Conservation (phyloP, 2,888 invertebrate species). For the Bimastos eiseni region DNA sequence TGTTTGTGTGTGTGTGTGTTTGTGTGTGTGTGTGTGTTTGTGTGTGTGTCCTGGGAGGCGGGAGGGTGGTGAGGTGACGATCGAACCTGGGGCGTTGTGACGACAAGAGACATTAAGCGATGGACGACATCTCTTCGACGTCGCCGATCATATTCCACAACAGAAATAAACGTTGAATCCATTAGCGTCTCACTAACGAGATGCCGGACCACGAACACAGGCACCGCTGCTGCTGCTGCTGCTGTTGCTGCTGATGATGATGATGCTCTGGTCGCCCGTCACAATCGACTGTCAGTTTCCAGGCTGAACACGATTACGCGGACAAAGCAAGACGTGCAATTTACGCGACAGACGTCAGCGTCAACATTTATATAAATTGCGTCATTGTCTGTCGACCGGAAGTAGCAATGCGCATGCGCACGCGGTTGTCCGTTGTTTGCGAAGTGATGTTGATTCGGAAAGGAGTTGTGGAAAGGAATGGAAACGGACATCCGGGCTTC, state of each 20-base stretch:
- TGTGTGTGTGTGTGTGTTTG: too few relatives aligned
- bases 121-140: neutral
- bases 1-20: too few relatives aligned
- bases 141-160: neutral
- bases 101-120: neutral
- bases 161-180: neutral
- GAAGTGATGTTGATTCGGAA: neutral
- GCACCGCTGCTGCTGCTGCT: neutral
- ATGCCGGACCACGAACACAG: neutral
- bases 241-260: neutral
- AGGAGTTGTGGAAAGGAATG: neutral
- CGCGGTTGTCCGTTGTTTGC: neutral
- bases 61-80: neutral
- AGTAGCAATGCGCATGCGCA: neutral
- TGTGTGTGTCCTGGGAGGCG: too few relatives aligned
- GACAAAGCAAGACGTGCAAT: neutral
- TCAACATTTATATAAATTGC: neutral
- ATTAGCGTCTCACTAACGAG: conserved; percentile 1
- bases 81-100: neutral
- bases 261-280: neutral
- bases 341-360: neutral
- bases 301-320: neutral
- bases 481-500: neutral
- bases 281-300: neutral
- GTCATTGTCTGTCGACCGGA: neutral